Evolutionary conservation across 2,888 invertebrate species (phyloP).

Genomic region (Sarcophaga caerulescens): DNA sequence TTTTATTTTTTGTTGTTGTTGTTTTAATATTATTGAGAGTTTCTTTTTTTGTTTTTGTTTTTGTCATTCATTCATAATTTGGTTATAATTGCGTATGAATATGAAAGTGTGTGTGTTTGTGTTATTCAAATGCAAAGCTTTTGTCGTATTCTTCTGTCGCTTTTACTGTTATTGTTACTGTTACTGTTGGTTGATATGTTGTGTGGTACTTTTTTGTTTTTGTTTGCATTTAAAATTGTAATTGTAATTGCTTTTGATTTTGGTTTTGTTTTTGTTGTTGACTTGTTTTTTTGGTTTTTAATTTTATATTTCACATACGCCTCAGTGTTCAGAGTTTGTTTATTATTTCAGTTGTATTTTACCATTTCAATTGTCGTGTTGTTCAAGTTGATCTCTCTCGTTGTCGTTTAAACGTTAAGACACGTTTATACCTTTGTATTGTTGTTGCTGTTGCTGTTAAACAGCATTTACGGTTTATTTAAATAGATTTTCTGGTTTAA

Average conservation of each 20-base stretch:
- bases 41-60: not conserved
- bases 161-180: not conserved
- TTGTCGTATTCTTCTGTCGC: not conserved
- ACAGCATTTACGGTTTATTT: conserved; percentile 2
- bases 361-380: conserved; percentile 28
- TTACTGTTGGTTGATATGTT: not conserved
- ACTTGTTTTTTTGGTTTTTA: not conserved
- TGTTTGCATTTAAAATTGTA: conserved; percentile 6
- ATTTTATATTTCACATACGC: conserved; percentile 56
- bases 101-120: not conserved
- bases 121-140: conserved; percentile 7
- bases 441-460: not conserved
- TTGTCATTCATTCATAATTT: not conserved
- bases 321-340: conserved; percentile 6
- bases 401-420: conserved; percentile 7
- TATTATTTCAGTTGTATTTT: conserved; percentile 53
- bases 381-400: conserved; percentile 26
- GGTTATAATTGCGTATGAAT: not conserved
- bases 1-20: not conserved
- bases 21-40: not conserved
- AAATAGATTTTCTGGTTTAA: not conserved
- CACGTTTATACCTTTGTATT: not conserved
- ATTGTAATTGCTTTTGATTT: not conserved
- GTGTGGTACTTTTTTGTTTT: not conserved
- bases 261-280: not conserved